Conservation (phyloP, 2,797 vertebrate genomes). For the Hydrolagus colliei region DNA sequence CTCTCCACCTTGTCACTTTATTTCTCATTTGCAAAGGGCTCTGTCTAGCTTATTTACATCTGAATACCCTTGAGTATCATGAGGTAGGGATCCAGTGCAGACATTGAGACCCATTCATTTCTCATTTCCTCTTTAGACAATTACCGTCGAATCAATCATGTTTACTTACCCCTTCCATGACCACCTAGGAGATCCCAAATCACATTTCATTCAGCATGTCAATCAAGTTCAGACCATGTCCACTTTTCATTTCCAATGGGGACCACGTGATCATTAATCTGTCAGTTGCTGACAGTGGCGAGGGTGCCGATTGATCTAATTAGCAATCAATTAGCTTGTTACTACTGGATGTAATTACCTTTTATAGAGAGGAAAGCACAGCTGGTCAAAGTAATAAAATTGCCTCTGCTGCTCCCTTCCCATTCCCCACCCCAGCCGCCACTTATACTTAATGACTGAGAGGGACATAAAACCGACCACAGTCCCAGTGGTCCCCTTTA, state of each 20-base stretch:
- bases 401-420: constrained; percentile 47
- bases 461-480: constrained; percentile 64
- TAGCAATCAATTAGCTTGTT: constrained; percentile 99
- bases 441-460: constrained; percentile 60
- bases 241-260: constrained; percentile 64
- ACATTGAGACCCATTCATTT: constrained; percentile 77
- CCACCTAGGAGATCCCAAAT: constrained; percentile 65
- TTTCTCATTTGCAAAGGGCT: constrained; percentile 58
- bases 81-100: constrained; percentile 66
- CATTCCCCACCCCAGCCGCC: constrained; percentile 54
- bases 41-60: constrained; percentile 82
- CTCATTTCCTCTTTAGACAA: constrained; percentile 76
- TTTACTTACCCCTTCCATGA: constrained; percentile 67
- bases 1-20: constrained; percentile 39
- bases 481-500: constrained; percentile 67
- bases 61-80: constrained; percentile 73
- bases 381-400: constrained; percentile 94
- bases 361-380: constrained; percentile 93
- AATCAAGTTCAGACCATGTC: constrained; percentile 69
- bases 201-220: constrained; percentile 64
- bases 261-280: constrained; percentile 78
- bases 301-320: constrained; percentile 97
- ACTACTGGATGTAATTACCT: constrained; percentile 98
- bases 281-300: constrained; percentile 83
- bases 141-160: constrained; percentile 76